Evolutionary conservation across 2,888 invertebrate genomes (phyloP), one percentile per base, ranked within the genome.

Genomic region (Silvanus unidentatus): DNA sequence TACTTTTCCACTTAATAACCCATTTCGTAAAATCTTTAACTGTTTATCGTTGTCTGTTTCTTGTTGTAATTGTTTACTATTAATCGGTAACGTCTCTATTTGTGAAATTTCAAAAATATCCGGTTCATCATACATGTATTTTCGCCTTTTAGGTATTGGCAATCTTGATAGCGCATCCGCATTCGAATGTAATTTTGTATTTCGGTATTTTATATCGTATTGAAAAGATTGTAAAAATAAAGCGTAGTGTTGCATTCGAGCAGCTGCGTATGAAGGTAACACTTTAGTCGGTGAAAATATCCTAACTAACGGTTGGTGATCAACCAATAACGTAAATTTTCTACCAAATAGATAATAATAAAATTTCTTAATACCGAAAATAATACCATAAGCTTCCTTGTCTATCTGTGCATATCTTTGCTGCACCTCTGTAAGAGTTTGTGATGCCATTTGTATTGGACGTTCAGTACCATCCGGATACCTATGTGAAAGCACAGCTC

Each of bases 401-500:
- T 50, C 46, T 22, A 50, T 52, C 44, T 46, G 50, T 1, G 48
- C 14, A 40, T 48, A 48, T 13, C 45, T 44, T 39, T 44, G 14
- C 42, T 48, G 46, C 6, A 34, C 22, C 9, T 2, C 13, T 10
- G 39, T 36, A 2, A 50, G 13, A 12, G 39, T 39, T 42, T 48
- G 49, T n/a, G 48, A 50, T 10, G 41, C 47, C 29, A 39, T 47
- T 30, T 44, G 47, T 28, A 47, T 32, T 16, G 42, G 41, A 11
- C 45, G 16, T 43, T 52, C 48, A 11, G 42, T 22, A 14, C 46
- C 48, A 42, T 49, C 51, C 6, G 45, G 37, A 42, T 39, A 48
- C 2, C 43, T 2, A 37, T 48, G 51, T 6, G 47, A 43, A 11
- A 53, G 8, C 8, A 47, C 46, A 6, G 41, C 49, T 5, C 47